These are phyloP conservation scores for Aplysina aerophoba DNA, from an alignment of 37 sponge, comb jelly and placozoan species.

Conservation along the genomic window DNA sequence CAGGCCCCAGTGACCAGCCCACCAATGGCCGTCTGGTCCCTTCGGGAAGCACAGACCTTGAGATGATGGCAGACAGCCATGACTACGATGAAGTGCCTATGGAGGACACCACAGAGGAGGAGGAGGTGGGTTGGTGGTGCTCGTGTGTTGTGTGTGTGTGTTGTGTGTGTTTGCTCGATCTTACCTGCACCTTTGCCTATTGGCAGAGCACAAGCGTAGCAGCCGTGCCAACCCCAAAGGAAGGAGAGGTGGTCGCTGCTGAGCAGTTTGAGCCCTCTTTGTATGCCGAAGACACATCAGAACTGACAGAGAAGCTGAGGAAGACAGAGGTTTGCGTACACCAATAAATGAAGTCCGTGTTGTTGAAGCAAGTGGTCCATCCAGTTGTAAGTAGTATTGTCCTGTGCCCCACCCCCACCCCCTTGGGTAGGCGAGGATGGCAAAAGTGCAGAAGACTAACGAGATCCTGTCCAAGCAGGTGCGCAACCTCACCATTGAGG, in stretches of 20 bases:
- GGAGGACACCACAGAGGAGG: conserved; percentile 36
- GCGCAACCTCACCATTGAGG: conserved; percentile 17
- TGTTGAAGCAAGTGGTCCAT: too few species aligned
- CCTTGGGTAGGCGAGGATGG: conserved; percentile 40
- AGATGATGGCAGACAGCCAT: conserved; percentile 44
- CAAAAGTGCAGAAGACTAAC: conserved; percentile 40
- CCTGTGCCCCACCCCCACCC: too few species aligned
- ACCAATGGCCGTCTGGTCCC: not conserved
- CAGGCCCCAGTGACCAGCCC: not conserved
- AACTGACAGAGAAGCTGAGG: not conserved
- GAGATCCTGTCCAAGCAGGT: conserved; percentile 34
- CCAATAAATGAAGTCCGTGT: not conserved
- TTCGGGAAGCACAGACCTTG: not conserved
- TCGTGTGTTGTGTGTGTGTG: conserved; percentile 1
- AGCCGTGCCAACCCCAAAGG: too few species aligned
- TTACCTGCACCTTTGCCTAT: conserved; percentile 9
- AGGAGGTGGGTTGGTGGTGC: not conserved
- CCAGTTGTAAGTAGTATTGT: too few species aligned
- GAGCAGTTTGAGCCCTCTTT: too few species aligned
- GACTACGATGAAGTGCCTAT: conserved; percentile 85
- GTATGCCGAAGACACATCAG: not conserved
- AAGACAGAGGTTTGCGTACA: conserved; percentile 6
- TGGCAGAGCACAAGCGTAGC: too few species aligned
- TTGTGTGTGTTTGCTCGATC: not conserved
- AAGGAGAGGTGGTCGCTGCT: too few species aligned